Base-by-base conservation (phyloP, 2,113 vertebrate genomes). In the Hydrolagus affinis region DNA sequence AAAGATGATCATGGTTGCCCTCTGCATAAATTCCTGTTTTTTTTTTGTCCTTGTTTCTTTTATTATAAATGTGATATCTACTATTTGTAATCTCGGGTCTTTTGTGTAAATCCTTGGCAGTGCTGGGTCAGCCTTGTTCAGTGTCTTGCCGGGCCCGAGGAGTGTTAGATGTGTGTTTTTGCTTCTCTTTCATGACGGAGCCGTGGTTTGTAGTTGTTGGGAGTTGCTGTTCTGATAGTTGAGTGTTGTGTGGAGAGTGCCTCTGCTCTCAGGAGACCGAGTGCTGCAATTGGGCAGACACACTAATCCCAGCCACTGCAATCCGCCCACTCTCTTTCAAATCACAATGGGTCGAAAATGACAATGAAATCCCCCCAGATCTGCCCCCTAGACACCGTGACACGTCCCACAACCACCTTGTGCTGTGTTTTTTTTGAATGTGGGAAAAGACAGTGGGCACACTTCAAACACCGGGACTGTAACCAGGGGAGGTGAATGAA, bases 1-100 rank as follows among this genome's bases (percentile, higher is more conserved):
- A 91, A 96, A 94, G 90, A 96, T 93, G 94, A 96, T 96, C 97
- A 99, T 99, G 94, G 94, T 91, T 89, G 93, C 88, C 86, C 88
- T 87, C 90, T 88, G 89, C 88, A 88, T 89, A 87, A 76, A 92
- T 91, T 92, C 93, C 90, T 89, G 89, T 72, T 87, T 90, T 86
- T 91, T 92, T 89, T 89, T 89, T 90, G 90, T 89, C 89, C 89
- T 90, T 89, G 89, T 75, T 89, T 88, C 88, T 88, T 90, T 89
- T 66, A 83, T 62, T 78, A 28, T 4, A 66, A 11, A 30, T 32
- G 30, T 28, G 62, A 14, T 66, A 32, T 60, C 17, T 83, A 28
- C 62, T 66, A 32, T 21, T 14, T 30, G 62, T 66, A 28, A 21
- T 60, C 60, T 66, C 2, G 17, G 17, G 66, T 60, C 17, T 83